These are phyloP conservation scores for Melanerpes aurifrons DNA, from an alignment of 2,113 vertebrate species.

Conservation along the genomic window DNA sequence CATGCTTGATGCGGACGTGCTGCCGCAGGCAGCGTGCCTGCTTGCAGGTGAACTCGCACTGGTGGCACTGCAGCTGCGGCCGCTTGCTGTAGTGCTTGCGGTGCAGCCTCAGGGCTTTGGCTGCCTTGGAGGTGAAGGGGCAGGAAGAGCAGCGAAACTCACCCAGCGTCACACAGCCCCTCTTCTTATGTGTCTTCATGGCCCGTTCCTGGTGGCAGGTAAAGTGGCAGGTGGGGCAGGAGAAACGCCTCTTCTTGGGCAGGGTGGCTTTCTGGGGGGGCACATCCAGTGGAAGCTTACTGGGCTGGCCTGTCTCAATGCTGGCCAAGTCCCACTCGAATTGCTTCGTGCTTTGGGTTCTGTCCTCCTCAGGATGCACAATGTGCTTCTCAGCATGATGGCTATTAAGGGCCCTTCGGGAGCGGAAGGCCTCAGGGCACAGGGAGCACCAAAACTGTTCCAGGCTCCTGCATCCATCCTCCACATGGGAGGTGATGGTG, in stretches of 20 bases:
- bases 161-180: slow-evolving; percentile 78
- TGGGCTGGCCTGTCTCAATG: background rate
- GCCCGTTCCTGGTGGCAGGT: slow-evolving; percentile 84
- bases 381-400: slow-evolving; percentile 29
- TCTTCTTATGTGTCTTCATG: slow-evolving; percentile 81
- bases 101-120: slow-evolving; percentile 80
- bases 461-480: slow-evolving; percentile 73
- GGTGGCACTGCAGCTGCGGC: slow-evolving; percentile 69
- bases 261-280: background rate
- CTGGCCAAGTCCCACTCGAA: background rate
- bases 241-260: slow-evolving; percentile 70
- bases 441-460: slow-evolving; percentile 45
- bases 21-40: slow-evolving; percentile 85
- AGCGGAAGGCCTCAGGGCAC: slow-evolving; percentile 63
- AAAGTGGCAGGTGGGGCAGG: slow-evolving; percentile 85
- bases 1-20: slow-evolving; percentile 86
- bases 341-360: background rate
- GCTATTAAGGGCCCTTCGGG: slow-evolving; percentile 46
- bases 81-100: slow-evolving; percentile 63
- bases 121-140: slow-evolving; percentile 79
- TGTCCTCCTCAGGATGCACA: fast-evolving
- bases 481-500: slow-evolving; percentile 82
- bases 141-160: slow-evolving; percentile 82
- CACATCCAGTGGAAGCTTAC: background rate
- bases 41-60: slow-evolving; percentile 86